These are phyloP conservation scores for Argya squamiceps DNA, from an alignment of 2,797 vertebrate genomes.

Conservation along the genomic window DNA sequence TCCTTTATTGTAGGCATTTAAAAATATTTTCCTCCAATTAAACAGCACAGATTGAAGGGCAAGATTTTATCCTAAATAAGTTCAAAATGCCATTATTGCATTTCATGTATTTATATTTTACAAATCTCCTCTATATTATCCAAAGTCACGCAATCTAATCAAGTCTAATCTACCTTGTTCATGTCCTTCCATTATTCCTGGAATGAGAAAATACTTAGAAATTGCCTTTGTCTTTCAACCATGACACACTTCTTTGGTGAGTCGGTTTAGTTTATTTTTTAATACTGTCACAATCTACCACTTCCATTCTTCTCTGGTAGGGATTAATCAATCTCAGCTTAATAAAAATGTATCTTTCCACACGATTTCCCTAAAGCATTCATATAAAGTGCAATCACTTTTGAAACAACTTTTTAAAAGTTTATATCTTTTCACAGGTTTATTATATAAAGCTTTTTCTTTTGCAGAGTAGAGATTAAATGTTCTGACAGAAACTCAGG, in stretches of 20 bases:
- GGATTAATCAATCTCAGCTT: not conserved
- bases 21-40: not conserved
- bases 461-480: not conserved
- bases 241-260: not conserved
- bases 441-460: not conserved
- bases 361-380: not conserved
- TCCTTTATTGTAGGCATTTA: not conserved
- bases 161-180: not conserved
- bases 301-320: not conserved
- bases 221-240: not conserved
- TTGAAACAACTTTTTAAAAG: not conserved
- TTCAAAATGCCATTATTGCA: not conserved
- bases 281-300: not conserved
- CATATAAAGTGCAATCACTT: not conserved
- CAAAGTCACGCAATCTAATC: not conserved
- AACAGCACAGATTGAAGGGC: not conserved
- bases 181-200: not conserved
- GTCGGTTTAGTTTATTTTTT: not conserved
- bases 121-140: not conserved
- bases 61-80: not conserved
- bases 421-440: not conserved
- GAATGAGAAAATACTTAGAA: not conserved
- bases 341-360: constrained; percentile 6
- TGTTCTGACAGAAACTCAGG: not conserved
- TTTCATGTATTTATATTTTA: not conserved